Base-by-base conservation (phyloP, 2,113 vertebrate species). In the Osmerus eperlanus region DNA sequence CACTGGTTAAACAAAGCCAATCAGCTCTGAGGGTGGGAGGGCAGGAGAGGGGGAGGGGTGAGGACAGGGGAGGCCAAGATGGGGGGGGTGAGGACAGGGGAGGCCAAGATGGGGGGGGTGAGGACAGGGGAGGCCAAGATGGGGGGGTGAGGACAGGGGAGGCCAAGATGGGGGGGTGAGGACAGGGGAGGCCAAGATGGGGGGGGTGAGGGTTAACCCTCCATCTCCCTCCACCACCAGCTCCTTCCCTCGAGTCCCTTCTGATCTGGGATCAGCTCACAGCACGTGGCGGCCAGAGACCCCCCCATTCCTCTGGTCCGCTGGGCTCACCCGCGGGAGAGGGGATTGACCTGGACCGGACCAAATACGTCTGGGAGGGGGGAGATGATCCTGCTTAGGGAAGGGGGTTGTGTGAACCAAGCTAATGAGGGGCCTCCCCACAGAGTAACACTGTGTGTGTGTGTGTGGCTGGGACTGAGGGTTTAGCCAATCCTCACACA, bases 351-450 rank as follows among this genome's bases (percentile, higher is more conserved):
- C 88, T 78, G 78, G 83, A 68, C 86, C 74, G 74, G 85, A 81
- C 85, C 81, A 83, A 87, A 86, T 68, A 78, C 78, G 85, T 84
- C 83, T 81, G 82, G 81, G 83, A 82, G 83, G 81, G 80, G 73
- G 73, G 82, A 80, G 86, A 88, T 87, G 88, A 86, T 86, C 85
- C 85, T 83, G 83, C 84, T 87, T 87, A 87, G 79, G 62, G 67
- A 11, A 18, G 69, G 65, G 72, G 78, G 81, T 84, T 82, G 84
- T 86, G 84, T 77, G 88, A 84, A 84, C 84, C 86, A 89, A 88
- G 86, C 86, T 89, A 89, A 89, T 89, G 84, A 87, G 59, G 19
- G 58, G 58, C 56, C 80, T 60, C 58, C 58, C 58, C 11, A 19
- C 3, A 11, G 18, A 9, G n/a, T 7, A 11, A 11, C 9, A 9